phyloP scores from a whole-genome alignment of 2,888 invertebrate genomes.

The Epinotia ramella region DNA sequence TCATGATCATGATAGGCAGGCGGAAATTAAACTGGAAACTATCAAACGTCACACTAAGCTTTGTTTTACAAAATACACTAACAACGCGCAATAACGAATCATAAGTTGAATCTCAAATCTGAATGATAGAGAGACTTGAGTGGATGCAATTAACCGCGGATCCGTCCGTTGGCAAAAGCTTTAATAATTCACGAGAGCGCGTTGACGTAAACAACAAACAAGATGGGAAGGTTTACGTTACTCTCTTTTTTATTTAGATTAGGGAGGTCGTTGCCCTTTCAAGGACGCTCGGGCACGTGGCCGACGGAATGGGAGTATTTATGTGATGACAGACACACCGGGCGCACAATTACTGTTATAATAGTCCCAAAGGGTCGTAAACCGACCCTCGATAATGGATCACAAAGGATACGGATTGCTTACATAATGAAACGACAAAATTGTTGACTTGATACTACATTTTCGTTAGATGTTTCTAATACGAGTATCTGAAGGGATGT shows the following conservation, averaged over 20 bases:
- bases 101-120: slow-evolving; percentile 38
- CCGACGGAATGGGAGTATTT: slow-evolving; percentile 62
- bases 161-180: slow-evolving; percentile 51
- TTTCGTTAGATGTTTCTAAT: slow-evolving; percentile 5
- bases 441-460: background rate
- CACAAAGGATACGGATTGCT: slow-evolving; percentile 26
- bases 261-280: slow-evolving; percentile 75
- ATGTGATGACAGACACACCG: slow-evolving; percentile 64
- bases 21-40: slow-evolving; percentile 13
- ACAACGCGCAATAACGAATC: slow-evolving; percentile 19
- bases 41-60: background rate
- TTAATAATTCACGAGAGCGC: slow-evolving; percentile 62
- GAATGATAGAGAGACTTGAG: slow-evolving; percentile 16
- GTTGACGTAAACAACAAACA: slow-evolving; percentile 71
- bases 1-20: background rate
- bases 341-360: slow-evolving; percentile 45
- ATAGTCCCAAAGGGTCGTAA: slow-evolving; percentile 42
- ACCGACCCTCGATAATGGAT: slow-evolving; percentile 41
- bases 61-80: background rate
- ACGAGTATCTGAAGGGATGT: slow-evolving; percentile 11
- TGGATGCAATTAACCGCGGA: slow-evolving; percentile 39
- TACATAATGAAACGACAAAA: slow-evolving; percentile 16
- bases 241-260: slow-evolving; percentile 68
- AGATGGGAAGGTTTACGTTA: slow-evolving; percentile 70
- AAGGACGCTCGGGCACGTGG: slow-evolving; percentile 82